Evolutionary conservation across 2,888 invertebrate species (phyloP).

Genomic region (Pterobdella sp.): DNA sequence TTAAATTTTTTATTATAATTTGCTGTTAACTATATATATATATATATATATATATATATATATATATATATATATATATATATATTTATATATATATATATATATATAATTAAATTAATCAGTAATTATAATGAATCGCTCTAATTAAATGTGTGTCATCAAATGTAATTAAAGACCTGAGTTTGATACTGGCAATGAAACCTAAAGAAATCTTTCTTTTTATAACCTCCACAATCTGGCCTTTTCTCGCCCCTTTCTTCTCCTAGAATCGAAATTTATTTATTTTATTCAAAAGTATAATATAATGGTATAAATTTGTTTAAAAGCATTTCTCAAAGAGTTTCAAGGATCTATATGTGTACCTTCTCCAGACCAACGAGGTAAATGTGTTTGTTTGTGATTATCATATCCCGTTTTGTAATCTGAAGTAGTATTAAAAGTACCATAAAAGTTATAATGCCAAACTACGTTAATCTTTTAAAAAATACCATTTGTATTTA

Average conservation of each 20-base stretch:
- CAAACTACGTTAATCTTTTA: not conserved
- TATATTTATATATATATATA: no score
- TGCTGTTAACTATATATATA: no score
- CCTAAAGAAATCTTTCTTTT: slow-evolving; percentile 58
- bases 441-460: not conserved
- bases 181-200: slow-evolving; percentile 55
- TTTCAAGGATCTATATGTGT: no score
- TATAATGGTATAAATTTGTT: no score
- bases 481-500: no score
- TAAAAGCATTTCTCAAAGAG: no score
- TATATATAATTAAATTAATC: no score
- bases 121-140: not conserved
- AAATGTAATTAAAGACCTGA: slow-evolving; percentile 51
- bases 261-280: slow-evolving; percentile 44
- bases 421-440: slow-evolving; percentile 48
- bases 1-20: not conserved
- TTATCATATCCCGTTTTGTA: slow-evolving; percentile 58
- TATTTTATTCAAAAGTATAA: not conserved
- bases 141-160: not conserved
- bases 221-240: slow-evolving; percentile 57
- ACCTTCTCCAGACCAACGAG: slow-evolving; percentile 60
- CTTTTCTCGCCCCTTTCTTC: slow-evolving; percentile 61
- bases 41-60: no score
- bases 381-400: slow-evolving; percentile 58
- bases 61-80: no score